Evolutionary conservation across 2,888 invertebrate genomes (phyloP), one percentile per base, ranked within the genome.

Genomic region (Calliphora vomitoria): DNA sequence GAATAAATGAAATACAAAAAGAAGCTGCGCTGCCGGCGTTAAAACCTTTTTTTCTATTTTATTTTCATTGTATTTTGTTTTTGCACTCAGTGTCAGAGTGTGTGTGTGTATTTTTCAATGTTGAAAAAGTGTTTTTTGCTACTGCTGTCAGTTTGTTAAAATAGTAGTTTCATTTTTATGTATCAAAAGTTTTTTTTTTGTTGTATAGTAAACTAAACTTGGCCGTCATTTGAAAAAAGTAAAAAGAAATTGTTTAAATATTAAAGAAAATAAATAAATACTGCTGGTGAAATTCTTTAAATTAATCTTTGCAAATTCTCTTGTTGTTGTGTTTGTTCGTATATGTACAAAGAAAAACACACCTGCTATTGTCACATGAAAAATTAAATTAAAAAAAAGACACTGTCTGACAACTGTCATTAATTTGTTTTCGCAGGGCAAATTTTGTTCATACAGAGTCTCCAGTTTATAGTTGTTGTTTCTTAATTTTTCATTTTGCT

Each of bases 21-120:
- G 71, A 76, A 85, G 82, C 88, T 83, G 88, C 85, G 85, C 88
- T 83, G 88, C 35, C 35, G 80, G 66, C 80, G 72, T 85, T 85
- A 53, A 74, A 82, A 86, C 72, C 41, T 86, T 80, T 79, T 82
- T 64, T 55, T 13, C 11, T 4, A 58, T 58, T 41, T 8, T 18
- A 20, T 68, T 53, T 64, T 18, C 13, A 18, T 31, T 64, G 41
- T 62, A 25, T 72, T 75, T 79, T 75, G 62, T 68, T 80, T 84
- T 80, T 75, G 41, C 25, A 25, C 13, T 31, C 8, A 62, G 58
- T 76, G 25, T 53, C 3, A 18, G 41, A 68, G 78, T 47, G 50
- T 62, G 20, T 62, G 55, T 75, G 69, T 62, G 8, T 55, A n/a
- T 50, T 55, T 78, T 66, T 68, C 58, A 69, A 78, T 31, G 50